Conservation (phyloP, 2,888 invertebrate genomes). For the Cactoblastis cactorum region DNA sequence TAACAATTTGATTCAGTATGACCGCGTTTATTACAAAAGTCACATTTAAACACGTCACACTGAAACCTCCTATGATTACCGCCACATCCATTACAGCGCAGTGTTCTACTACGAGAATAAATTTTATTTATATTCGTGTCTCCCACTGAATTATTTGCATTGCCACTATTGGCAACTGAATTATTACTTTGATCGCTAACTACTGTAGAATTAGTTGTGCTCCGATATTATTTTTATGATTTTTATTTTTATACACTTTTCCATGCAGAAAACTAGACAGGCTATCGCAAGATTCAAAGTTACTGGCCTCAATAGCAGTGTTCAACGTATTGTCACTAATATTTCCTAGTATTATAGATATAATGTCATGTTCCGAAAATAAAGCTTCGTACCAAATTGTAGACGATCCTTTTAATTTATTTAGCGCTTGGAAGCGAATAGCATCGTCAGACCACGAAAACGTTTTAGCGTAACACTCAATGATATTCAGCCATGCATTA, state of each 20-base stretch:
- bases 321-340: conserved; percentile 18
- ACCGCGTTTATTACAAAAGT: not conserved
- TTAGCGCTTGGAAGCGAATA: not conserved
- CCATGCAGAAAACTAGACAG: conserved; percentile 20
- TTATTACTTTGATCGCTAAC: no score
- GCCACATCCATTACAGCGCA: not conserved
- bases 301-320: conserved; percentile 19
- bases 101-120: not conserved
- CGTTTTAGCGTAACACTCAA: conserved; percentile 17
- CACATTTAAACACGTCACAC: not conserved
- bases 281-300: conserved; percentile 20
- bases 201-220: not conserved
- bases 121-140: no score
- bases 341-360: conserved; percentile 24
- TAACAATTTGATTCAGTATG: not conserved
- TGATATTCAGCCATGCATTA: conserved; percentile 18
- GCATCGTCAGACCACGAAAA: conserved; percentile 17
- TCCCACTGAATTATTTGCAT: no score
- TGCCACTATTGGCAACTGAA: no score
- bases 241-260: conserved; percentile 13
- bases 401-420: not conserved
- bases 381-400: conserved; percentile 16
- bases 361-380: conserved; percentile 18
- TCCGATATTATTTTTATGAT: not conserved
- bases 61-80: not conserved